These are phyloP conservation scores for Ramphastos sulfuratus DNA, from an alignment of 2,113 vertebrate species.

Conservation along the genomic window DNA sequence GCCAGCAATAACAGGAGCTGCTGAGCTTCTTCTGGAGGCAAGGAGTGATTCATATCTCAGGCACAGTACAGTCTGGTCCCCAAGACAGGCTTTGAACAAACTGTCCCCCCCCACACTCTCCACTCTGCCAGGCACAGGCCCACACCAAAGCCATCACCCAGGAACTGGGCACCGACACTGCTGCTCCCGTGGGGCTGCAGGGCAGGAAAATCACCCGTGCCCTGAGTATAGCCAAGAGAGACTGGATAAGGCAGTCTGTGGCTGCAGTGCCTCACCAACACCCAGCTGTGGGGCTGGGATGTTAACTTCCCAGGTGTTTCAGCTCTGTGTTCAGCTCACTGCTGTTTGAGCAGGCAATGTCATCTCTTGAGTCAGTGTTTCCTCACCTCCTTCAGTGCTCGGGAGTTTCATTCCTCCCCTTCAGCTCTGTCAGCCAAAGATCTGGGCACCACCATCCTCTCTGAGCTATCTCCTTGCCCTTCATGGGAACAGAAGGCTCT, in stretches of 20 bases:
- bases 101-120: not conserved
- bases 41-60: not conserved
- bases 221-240: not conserved
- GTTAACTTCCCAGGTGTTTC: not conserved
- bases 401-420: not conserved
- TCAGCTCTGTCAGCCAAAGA: not conserved
- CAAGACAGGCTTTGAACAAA: not conserved
- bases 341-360: not conserved
- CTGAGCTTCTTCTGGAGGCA: not conserved
- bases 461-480: rapidly evolving
- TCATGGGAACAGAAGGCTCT: not conserved
- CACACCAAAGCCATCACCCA: not conserved
- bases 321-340: not conserved
- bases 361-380: not conserved
- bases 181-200: not conserved
- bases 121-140: not conserved
- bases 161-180: not conserved
- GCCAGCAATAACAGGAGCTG: not conserved
- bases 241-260: not conserved
- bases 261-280: rapidly evolving
- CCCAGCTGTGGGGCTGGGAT: not conserved
- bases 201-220: not conserved
- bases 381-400: not conserved
- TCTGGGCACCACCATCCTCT: rapidly evolving
- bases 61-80: not conserved